Base-by-base conservation (phyloP, 2,888 invertebrate species). In the Xanthorhoe designata region DNA sequence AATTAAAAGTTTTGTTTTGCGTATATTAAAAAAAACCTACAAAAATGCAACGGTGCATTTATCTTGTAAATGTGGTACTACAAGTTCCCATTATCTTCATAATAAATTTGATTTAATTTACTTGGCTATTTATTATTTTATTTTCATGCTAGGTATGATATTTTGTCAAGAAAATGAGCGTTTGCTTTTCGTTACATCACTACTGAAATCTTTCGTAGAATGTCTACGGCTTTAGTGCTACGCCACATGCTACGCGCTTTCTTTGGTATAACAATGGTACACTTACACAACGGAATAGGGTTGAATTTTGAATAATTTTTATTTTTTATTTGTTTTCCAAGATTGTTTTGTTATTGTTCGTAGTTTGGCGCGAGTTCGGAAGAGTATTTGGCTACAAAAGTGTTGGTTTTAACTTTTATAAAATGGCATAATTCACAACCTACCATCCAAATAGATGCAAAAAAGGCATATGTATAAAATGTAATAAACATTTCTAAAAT, bases 241-340 rank as follows among this genome's bases (percentile, higher is more conserved):
- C 65, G 63, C 52, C 51, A 58, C 38, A 65, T 61, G 61, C 61
- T 61, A 57, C 60, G 55, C 32, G 9, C 18, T 58, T n/a, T 8
- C 10, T 32, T 32, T n/a, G n/a, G 32, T 32, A 32, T 32, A 32
- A 32, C 32, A 32, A 18, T 49, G n/a, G 8, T 56, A 10, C 50
- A 19, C 50, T 62, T 54, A 18, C 6, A 0, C 0, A 0, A 38
- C 0, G 2, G 0, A 0, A 47, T 62, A 59, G 15, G 51, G 58
- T 55, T 19, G 49, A 58, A 15, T 42, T 54, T 58, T 1, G 6
- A 35, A 15, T 32, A 2, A 15, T 9, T 35, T 8, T 58, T 65
- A 50, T 69, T 69, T 66, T 67, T 50, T 64, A 64, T 65, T 66
- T 65, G 67, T 71, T 69, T 58, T 51, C 9, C 38, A 29, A 47